Conservation (phyloP, 2,888 invertebrate genomes). For the Eupithecia insigniata region DNA sequence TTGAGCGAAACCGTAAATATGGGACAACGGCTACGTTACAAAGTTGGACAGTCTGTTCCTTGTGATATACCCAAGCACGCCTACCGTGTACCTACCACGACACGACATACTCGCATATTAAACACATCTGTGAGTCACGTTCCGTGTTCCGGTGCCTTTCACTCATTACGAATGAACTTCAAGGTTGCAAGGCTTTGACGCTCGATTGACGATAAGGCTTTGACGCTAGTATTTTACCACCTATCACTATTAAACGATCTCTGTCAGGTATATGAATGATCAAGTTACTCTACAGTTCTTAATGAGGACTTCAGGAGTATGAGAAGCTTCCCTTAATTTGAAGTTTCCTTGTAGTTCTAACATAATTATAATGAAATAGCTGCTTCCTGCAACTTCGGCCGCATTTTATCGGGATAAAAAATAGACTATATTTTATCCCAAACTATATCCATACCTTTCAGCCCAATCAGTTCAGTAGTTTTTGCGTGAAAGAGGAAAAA, state of each 20-base stretch:
- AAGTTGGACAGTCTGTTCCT: conserved; percentile 1
- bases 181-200: conserved; percentile 70
- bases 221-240: conserved; percentile 9
- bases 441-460: too few relatives aligned
- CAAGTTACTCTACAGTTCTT: background rate
- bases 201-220: conserved; percentile 60
- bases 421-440: too few relatives aligned
- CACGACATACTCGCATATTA: conserved; percentile 53
- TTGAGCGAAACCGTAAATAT: conserved; percentile 6
- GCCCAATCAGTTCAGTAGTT: too few relatives aligned
- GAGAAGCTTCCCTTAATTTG: background rate
- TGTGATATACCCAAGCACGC: conserved; percentile 16
- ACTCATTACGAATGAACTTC: conserved; percentile 75
- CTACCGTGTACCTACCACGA: too few relatives aligned
- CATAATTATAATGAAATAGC: too few relatives aligned
- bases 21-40: background rate
- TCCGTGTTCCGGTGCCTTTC: conserved; percentile 72
- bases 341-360: background rate
- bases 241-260: background rate
- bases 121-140: conserved; percentile 69
- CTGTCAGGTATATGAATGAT: background rate
- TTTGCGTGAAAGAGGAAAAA: too few relatives aligned
- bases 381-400: too few relatives aligned
- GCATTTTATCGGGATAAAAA: too few relatives aligned
- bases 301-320: background rate